phyloP scores from a whole-genome alignment of 2,797 vertebrate species.

The Myoxocephalus aenaeus region DNA sequence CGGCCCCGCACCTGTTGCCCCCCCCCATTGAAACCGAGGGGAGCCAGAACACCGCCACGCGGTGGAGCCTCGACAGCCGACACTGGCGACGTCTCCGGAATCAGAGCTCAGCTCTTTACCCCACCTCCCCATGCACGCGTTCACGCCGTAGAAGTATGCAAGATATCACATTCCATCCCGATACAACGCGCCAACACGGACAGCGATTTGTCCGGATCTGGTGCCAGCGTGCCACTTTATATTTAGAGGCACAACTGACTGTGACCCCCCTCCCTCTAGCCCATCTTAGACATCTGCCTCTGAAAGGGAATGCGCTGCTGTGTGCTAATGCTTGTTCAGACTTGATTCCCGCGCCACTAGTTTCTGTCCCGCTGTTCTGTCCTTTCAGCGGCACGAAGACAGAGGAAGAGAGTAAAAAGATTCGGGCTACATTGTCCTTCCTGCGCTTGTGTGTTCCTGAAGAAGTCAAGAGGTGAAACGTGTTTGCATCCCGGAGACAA shows the following conservation, averaged over 20 bases:
- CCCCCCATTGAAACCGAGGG: constrained; percentile 23
- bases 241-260: constrained; percentile 73
- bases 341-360: constrained; percentile 64
- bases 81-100: constrained; percentile 43
- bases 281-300: constrained; percentile 69
- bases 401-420: constrained; percentile 7
- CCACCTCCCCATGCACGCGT: constrained; percentile 25
- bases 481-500: constrained; percentile 7
- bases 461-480: neutral
- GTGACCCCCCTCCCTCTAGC: constrained; percentile 30
- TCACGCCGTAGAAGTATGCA: constrained; percentile 16
- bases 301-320: constrained; percentile 70
- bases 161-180: constrained; percentile 43
- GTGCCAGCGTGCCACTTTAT: constrained; percentile 65
- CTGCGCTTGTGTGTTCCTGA: neutral
- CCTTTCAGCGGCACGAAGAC: neutral
- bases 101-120: constrained; percentile 13
- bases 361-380: constrained; percentile 24
- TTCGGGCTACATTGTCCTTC: neutral
- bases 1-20: constrained; percentile 78
- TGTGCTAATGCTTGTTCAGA: constrained; percentile 65
- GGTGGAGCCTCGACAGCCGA: neutral
- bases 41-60: constrained; percentile 7
- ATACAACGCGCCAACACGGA: constrained; percentile 35
- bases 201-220: constrained; percentile 49